Evolutionary conservation across 2,888 invertebrate genomes (phyloP), one percentile per base, ranked within the genome.

Genomic region (Meandrusa payeni): DNA sequence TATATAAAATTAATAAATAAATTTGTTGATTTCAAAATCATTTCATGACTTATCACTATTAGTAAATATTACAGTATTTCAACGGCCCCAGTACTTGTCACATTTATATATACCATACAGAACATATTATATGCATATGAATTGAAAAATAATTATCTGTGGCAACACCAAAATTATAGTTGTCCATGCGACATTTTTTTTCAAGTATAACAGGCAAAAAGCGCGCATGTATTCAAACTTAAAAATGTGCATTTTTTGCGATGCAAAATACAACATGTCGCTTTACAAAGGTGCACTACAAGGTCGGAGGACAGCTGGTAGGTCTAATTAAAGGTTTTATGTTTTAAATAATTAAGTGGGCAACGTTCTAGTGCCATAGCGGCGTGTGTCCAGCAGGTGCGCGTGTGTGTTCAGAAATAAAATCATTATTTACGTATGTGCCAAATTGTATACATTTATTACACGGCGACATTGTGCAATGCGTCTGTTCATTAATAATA

Each of bases 291-390:
- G 85, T 87, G 85, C 76, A 69, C 49, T 62, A 58, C 86, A 83
- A 85, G 85, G 85, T 66, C 78, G 64, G 42, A 20, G 42, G 69
- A 70, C 86, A 87, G 83, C 76, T 86, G 86, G 67, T 41, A 40
- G 54, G 59, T 74, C 77, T 85, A 86, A 87, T 86, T 87, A 87
- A 82, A 83, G 76, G 80, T 78, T 85, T 85, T 82, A 83, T 79
- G 76, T 72, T 78, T n/a, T 76, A 82, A 85, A 87, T 86, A 86
- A 87, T 87, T 87, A 82, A 85, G 69, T 78, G 70, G 56, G 70
- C 66, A 67, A 50, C 52, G 54, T 56, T 57, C 59, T 63, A 61
- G 64, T 62, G 54, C 58, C 50, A 50, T 55, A 51, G 57, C 46
- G 57, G 7, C 27, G 37, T 11, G 53, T 41, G 36, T 36, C 41